Evolutionary conservation across 2,797 vertebrate species (phyloP), one percentile per base, ranked within the genome.

Genomic region (Alectoris magna): DNA sequence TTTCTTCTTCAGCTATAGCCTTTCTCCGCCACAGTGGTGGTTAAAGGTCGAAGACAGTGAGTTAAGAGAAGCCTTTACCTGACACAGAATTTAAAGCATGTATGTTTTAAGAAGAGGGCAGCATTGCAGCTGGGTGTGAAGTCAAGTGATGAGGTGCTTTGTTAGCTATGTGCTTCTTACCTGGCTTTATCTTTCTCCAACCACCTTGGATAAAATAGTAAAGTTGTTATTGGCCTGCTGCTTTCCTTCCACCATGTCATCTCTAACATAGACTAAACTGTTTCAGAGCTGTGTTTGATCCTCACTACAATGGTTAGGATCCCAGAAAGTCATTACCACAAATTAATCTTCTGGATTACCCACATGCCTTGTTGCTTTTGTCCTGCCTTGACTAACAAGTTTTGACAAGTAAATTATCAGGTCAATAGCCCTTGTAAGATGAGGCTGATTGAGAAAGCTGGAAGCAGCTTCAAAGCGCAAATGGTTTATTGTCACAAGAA

Each of bases 351-450:
- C 82, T 74, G 72, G 95, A 95, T 96, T 97, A 94, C 71, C 82
- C 82, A 44, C 82, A 80, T 84, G 94, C 89, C 94, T 93, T 93
- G 87, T 93, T 94, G 72, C 90, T 90, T 96, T 93, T 93, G 87
- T 92, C 91, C 84, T 95, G 86, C 93, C 89, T 93, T 80, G 72
- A 85, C 93, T 97, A 96, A 96, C 88, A 87, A 85, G 80, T 96
- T 97, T 95, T 97, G 97, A 97, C 97, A 97, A 95, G 95, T 93
- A 87, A 96, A 96, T 97, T 97, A 95, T 84, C 91, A 90, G 90
- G 91, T 95, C 89, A 90, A 77, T 96, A 91, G 77, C 84, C 96
- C 95, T 95, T 95, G 91, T 93, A 94, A 94, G 87, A 90, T 17
- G 15, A 88, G 85, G 77, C 88, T 93, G 96, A 91, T 83, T 43